Conservation (phyloP, 2,797 vertebrate species). For the Nothura maculosa region DNA sequence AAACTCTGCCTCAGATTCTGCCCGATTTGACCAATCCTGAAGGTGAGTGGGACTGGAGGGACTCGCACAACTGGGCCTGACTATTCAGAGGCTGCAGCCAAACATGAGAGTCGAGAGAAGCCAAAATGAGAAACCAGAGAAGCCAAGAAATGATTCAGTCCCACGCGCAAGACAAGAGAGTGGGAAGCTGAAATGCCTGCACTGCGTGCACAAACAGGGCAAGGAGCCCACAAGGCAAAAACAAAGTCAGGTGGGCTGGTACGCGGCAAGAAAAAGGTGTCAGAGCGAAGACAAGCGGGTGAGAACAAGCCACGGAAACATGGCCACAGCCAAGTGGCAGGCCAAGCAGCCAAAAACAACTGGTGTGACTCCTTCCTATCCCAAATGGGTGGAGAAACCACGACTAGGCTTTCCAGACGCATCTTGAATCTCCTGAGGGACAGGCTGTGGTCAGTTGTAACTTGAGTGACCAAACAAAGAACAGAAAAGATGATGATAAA, state of each 20-base stretch:
- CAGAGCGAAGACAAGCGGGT: not conserved
- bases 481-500: not conserved
- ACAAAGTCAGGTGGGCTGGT: constrained; percentile 28
- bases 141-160: constrained; percentile 38
- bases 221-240: constrained; percentile 21
- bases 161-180: not conserved
- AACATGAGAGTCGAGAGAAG: not conserved
- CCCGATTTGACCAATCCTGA: not conserved
- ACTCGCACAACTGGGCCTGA: not conserved
- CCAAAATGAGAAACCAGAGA: not conserved
- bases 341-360: constrained; percentile 16
- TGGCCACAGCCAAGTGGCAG: not conserved
- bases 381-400: constrained; percentile 26
- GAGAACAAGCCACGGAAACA: constrained; percentile 51
- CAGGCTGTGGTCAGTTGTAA: not conserved
- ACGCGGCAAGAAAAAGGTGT: not conserved
- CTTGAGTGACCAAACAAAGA: rapidly evolving
- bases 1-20: not conserved
- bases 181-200: constrained; percentile 24
- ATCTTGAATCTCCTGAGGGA: not conserved
- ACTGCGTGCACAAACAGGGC: not conserved
- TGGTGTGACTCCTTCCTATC: not conserved
- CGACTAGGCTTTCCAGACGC: not conserved
- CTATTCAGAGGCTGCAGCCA: not conserved
- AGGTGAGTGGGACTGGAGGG: not conserved